Evolutionary conservation across 2,113 vertebrate species (phyloP), one percentile per base, ranked within the genome.

Genomic region (Brachypodius melanocephalos): DNA sequence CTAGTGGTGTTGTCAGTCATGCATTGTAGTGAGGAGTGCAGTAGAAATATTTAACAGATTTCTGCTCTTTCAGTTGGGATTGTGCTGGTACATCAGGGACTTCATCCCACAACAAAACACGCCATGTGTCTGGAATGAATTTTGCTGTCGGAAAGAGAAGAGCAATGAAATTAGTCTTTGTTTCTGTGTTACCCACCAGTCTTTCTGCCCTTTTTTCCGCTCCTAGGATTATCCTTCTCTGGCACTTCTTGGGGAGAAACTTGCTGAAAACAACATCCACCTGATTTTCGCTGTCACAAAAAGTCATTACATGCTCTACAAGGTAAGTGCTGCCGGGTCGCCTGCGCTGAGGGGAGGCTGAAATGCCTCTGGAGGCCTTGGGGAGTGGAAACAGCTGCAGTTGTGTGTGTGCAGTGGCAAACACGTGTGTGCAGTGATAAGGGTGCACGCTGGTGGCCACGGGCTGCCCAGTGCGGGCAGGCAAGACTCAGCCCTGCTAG

Each of bases 241-340:
- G 82, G 99, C 98, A 5, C 98, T 99, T 61, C 98, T 99, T 38
- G 99, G 99, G 63, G 99, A 99, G 95, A 99, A 99, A 85, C 94
- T 99, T 52, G 98, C 99, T 9, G 99, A 99, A 97, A 99, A 99
- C 95, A 99, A 99, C 96, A 99, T 99, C 97, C 98, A 99, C 86
- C 98, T 99, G 57, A 99, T 99, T 96, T 99, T 99, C 2, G 99
- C 99, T 3, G 99, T 99, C 71, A 99, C 99, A 0, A 99, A 99
- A 95, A 98, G 95, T 46, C 98, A 99, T 49, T 99, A 99, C 14
- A 94, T 99, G 45, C 98, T 99, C 88, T 99, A 99, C 95, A 99
- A 99, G 98, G 99, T 99, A 98, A 25, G 18, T 5, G 2, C 36
- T 14, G 19, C 58, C 0, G 12, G 85, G 38, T n/a, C 1, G 1